Percentiles rank a stretch among this genome's conserved stretches.
These are phyloP conservation scores for Cryptoprocta ferox DNA, from an alignment of 2,797 vertebrate genomes.

Conservation along the genomic window DNA sequence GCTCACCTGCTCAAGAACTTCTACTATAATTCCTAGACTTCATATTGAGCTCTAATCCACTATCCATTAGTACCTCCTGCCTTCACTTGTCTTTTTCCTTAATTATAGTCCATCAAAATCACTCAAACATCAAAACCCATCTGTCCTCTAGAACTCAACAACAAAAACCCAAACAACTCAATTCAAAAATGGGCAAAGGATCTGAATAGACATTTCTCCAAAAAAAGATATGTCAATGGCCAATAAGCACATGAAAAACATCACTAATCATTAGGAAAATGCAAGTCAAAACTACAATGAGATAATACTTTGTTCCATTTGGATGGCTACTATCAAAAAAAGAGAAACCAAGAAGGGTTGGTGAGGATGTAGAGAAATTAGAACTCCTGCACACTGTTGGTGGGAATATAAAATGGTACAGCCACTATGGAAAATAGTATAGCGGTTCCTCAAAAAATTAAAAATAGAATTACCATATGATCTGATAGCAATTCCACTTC, in stretches of 20 bases:
- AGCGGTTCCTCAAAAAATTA: not conserved
- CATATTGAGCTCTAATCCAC: slow-evolving; percentile 13
- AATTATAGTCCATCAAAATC: slow-evolving; percentile 12
- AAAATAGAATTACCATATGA: not conserved
- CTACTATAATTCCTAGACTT: slow-evolving; percentile 9
- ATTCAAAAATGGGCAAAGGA: not conserved
- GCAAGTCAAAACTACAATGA: not conserved
- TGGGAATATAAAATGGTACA: not conserved
- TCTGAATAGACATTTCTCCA: not conserved
- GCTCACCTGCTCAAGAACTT: slow-evolving; percentile 31
- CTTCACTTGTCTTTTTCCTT: slow-evolving; percentile 30
- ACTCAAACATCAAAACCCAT: slow-evolving; percentile 27
- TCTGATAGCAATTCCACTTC: not conserved
- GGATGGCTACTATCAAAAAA: not conserved
- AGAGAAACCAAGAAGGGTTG: not conserved
- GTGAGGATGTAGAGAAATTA: not conserved
- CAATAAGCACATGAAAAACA: slow-evolving; percentile 9
- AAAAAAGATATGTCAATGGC: not conserved
- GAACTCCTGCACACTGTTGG: not conserved
- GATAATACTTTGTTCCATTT: not conserved
- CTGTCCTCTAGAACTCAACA: not conserved
- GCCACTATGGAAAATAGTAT: not conserved
- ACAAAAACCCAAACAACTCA: not conserved
- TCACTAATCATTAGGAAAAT: not conserved
- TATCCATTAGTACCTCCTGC: not conserved